Evolutionary conservation across 2,113 vertebrate species (phyloP).

Genomic region (Ahaetulla prasina): DNA sequence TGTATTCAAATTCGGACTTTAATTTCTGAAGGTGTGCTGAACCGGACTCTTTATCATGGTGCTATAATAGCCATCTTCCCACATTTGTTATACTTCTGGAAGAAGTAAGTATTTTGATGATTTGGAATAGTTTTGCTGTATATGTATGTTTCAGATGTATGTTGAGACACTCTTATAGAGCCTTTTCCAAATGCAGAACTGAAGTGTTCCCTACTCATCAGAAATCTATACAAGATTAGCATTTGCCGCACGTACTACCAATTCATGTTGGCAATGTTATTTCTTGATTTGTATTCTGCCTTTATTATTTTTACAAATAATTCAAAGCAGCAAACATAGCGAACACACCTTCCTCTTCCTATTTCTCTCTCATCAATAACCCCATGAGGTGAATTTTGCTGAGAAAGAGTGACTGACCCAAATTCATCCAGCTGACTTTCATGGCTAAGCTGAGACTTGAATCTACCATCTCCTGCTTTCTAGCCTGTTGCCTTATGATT

Average conservation of each 20-base stretch:
- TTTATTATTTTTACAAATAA: background rate
- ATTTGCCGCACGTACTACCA: background rate
- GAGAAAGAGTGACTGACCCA: background rate
- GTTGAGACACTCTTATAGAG: background rate
- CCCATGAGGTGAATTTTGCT: background rate
- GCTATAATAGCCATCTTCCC: slow-evolving; percentile 63
- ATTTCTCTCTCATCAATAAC: background rate
- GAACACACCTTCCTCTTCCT: background rate
- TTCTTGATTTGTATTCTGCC: background rate
- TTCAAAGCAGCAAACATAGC: background rate
- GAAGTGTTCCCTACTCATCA: background rate
- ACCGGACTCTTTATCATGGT: slow-evolving; percentile 50
- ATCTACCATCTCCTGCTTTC: background rate
- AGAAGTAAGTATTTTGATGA: slow-evolving; percentile 52
- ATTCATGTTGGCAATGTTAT: background rate
- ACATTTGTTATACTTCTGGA: slow-evolving; percentile 70
- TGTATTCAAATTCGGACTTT: slow-evolving; percentile 49
- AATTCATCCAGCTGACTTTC: background rate
- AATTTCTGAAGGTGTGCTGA: slow-evolving; percentile 48
- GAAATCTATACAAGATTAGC: background rate
- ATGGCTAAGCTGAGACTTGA: background rate
- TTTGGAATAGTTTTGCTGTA: background rate
- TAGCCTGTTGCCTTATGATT: background rate
- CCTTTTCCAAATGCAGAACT: background rate
- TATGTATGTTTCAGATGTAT: background rate